A percentile compares a stretch with the other conserved stretches of the same genome.
Conservation (phyloP, 30 jellyfish, hydroid and myxozoan genomes). For the Aurelia coerulea region DNA sequence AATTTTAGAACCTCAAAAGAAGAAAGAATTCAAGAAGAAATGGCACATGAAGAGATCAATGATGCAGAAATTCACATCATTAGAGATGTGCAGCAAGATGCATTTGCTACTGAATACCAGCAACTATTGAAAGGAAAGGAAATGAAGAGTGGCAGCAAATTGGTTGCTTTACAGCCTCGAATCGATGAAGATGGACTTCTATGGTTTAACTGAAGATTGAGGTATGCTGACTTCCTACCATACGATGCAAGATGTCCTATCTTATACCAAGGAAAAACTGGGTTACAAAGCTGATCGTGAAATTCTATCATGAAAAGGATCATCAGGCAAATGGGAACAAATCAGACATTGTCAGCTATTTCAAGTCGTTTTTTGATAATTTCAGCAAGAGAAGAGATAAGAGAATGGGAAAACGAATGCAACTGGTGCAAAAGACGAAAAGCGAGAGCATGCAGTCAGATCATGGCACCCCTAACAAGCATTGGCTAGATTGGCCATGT, state of each 20-base stretch:
- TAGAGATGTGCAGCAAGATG: conserved; percentile 33
- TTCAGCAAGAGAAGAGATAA: conserved; percentile 35
- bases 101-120: conserved; percentile 17
- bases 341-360: conserved; percentile 20
- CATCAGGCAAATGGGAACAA: conserved; percentile 22
- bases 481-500: too few relatives aligned
- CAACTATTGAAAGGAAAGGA: background rate
- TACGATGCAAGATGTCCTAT: too few relatives aligned
- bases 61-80: conserved; percentile 21
- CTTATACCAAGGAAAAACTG: too few relatives aligned
- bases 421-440: too few relatives aligned
- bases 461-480: too few relatives aligned
- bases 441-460: too few relatives aligned
- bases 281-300: too few relatives aligned
- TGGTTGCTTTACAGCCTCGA: too few relatives aligned
- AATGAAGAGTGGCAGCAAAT: too few relatives aligned
- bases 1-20: conserved; percentile 16
- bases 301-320: background rate
- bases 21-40: conserved; percentile 10
- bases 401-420: background rate
- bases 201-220: too few relatives aligned
- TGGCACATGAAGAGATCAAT: conserved; percentile 30
- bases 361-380: conserved; percentile 36
- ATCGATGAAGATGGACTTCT: too few relatives aligned
- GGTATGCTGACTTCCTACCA: too few relatives aligned